Base-by-base conservation (phyloP, 2,797 vertebrate genomes). In the Phylloscopus collybita region DNA sequence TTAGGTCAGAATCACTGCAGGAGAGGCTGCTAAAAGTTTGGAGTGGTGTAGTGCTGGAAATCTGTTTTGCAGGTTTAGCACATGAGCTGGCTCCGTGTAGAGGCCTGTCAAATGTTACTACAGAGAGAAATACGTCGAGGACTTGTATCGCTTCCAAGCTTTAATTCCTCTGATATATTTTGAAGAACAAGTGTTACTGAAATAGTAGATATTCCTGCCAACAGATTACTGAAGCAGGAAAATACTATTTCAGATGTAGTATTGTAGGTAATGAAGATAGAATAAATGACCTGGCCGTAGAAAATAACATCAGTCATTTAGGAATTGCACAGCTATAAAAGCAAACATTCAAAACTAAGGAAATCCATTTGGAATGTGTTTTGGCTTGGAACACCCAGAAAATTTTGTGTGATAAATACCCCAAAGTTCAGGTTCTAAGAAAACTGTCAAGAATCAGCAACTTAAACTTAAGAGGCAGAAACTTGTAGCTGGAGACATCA, bases 161-260 rank as follows among this genome's bases (percentile, higher is more conserved):
- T 93, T 94, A 96, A 95, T 95, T 96, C 89, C 93, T 88, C 88
- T 54, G 76, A 95, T 95, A 78, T 80, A 74, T 92, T 95, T 88
- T 78, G 44, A 91, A 95, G 94, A 96, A 80, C 74, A 80, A 84
- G 87, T 90, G 88, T 95, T 95, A 95, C 62, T 94, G 92, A 86
- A 96, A 95, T 88, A 94, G 83, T 92, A 90, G 90, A 86, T 96
- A 94, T 64, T 93, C 70, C 83, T 97, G 93, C 92, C 96, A 95
- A 76, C 80, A 61, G 93, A 93, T 86, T 90, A 94, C 88, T 92
- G 95, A 95, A 93, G 78, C 90, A 82, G 78, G 90, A 76, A 95
- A 88, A 92, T 82, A 83, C 80, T 76, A 75, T 93, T 94, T 94
- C 80, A 86, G 60, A 73, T 91, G 80, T 84, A 73, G 86, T 45